These are phyloP conservation scores for Semotilus atromaculatus DNA, from an alignment of 2,797 vertebrate genomes.

Conservation along the genomic window DNA sequence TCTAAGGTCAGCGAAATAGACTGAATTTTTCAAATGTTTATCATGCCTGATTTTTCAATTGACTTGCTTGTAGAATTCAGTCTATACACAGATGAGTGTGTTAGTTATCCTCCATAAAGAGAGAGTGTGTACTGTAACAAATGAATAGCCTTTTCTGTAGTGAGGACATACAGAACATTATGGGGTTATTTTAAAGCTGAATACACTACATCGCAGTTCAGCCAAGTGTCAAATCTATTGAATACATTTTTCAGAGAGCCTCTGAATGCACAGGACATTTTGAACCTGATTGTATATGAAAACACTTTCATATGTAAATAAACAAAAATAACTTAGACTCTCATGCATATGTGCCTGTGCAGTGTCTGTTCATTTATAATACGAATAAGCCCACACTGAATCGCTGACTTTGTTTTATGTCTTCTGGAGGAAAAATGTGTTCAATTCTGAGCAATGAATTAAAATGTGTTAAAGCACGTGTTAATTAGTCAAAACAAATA, in stretches of 20 bases:
- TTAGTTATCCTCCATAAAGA: neutral
- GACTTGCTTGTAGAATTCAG: neutral
- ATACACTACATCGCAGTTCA: neutral
- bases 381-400: neutral
- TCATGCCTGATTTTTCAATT: constrained; percentile 5
- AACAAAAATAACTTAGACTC: neutral
- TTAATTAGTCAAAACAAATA: neutral
- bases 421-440: neutral
- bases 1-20: neutral
- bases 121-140: neutral
- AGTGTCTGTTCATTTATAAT: neutral
- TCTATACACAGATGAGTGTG: neutral
- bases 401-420: neutral
- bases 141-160: neutral
- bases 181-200: constrained; percentile 2
- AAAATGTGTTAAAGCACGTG: neutral
- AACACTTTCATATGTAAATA: neutral
- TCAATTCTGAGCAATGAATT: neutral
- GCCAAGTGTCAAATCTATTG: constrained; percentile 3
- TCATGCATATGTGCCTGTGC: neutral
- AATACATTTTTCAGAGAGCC: neutral
- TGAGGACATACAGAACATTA: neutral
- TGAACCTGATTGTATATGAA: neutral
- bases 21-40: constrained; percentile 15
- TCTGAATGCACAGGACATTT: neutral